Base-by-base conservation (phyloP, 2,888 invertebrate genomes). In the Gastracanthus pulcherrimus region DNA sequence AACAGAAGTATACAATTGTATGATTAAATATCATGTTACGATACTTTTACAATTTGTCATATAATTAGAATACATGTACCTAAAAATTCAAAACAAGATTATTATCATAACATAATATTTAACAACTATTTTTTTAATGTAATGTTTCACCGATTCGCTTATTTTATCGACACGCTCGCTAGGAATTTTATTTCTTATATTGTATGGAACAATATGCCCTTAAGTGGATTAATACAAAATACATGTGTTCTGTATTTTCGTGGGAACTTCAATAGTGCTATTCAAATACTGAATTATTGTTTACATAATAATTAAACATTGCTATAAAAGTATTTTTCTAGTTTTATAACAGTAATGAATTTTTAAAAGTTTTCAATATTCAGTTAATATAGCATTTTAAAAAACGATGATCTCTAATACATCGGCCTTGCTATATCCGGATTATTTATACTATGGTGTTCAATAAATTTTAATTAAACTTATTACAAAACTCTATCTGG, bases 71-170 rank as follows among this genome's bases (percentile, higher is more conserved):
- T n/a, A n/a, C n/a, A n/a, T n/a, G n/a, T n/a, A n/a, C n/a, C n/a
- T n/a, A n/a, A n/a, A n/a, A n/a, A n/a, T n/a, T n/a, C 34, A 11
- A 34, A 13, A 60, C 3, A 26, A 23, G 16, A n/a, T 36, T 3
- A n/a, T n/a, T 11, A 31, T 29, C 16, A 41, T 66, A 69, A 48
- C 7, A 69, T 69, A 19, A 48, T 69, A 19, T 48, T 69, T 48
- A 69, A 26, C n/a, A 31, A 45, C 19, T 11, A n/a, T 69, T 36
- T 69, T 69, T 9, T 48, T 3, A 31, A 9, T 69, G 67, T 48
- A 69, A 6, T 48, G 13, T 69, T 69, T 69, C 67, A 69, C 67
- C 31, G 48, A 48, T 3, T 48, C n/a, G 67, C 67, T 69, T 60
- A 29, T 16, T n/a, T 48, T 29, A 26, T 26, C 31, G 29, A 31